Conservation (phyloP, 1,140 invertebrate species). For the Heliconius himera region DNA sequence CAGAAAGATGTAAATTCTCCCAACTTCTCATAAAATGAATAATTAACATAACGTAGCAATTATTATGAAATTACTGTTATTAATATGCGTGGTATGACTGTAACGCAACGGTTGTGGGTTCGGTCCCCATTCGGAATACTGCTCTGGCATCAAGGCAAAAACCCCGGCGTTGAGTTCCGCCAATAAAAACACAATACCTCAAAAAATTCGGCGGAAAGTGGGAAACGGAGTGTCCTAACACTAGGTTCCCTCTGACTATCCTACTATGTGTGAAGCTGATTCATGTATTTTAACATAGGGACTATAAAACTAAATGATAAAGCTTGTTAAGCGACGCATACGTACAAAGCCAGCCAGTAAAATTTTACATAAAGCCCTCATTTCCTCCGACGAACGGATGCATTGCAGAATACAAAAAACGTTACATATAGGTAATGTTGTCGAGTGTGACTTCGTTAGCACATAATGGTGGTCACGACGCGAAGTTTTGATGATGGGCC, state of each 20-base stretch:
- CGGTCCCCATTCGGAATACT: too few species aligned
- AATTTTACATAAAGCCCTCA: slow-evolving; percentile 64
- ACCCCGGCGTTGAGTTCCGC: too few species aligned
- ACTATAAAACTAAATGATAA: slow-evolving; percentile 17
- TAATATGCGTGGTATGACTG: not conserved
- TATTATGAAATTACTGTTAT: not conserved
- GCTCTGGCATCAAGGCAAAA: too few species aligned
- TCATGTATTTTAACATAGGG: not conserved
- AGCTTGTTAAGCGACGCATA: slow-evolving; percentile 31
- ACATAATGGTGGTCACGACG: slow-evolving; percentile 53
- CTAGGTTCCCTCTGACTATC: too few species aligned
- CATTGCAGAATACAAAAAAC: slow-evolving; percentile 61
- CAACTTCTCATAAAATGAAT: not conserved
- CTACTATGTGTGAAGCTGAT: too few species aligned
- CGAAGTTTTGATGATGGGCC: slow-evolving; percentile 55
- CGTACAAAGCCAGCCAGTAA: slow-evolving; percentile 50
- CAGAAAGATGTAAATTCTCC: not conserved
- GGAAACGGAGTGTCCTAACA: too few species aligned
- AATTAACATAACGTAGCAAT: not conserved
- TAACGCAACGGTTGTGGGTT: too few species aligned
- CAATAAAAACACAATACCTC: too few species aligned
- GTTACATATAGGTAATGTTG: slow-evolving; percentile 42
- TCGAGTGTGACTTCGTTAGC: slow-evolving; percentile 53
- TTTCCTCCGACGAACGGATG: slow-evolving; percentile 68
- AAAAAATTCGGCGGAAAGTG: too few species aligned